phyloP scores from a whole-genome alignment of 2,797 vertebrate genomes.

The Otolemur crassicaudatus region DNA sequence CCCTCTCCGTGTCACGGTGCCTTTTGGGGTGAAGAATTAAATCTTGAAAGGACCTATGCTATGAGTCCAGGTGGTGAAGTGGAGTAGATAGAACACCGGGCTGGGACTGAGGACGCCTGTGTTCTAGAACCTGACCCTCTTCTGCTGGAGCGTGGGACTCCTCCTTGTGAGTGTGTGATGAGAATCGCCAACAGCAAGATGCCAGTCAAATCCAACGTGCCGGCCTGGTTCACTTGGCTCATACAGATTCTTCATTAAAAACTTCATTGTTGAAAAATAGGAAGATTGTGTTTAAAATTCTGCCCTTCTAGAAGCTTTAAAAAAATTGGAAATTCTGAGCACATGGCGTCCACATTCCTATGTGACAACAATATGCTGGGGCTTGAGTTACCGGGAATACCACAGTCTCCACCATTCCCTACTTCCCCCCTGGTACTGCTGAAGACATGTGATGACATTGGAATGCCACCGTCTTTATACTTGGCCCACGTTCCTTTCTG shows the following conservation, averaged over 20 bases:
- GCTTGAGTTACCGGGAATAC: neutral
- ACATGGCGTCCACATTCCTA: neutral
- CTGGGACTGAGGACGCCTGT: neutral
- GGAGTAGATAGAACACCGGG: fast-evolving
- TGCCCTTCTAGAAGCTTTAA: neutral
- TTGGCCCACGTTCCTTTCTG: fast-evolving
- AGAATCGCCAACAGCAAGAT: neutral
- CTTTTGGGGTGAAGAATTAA: too few species aligned
- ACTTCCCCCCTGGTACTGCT: fast-evolving
- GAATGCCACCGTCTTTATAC: neutral
- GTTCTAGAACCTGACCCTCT: neutral
- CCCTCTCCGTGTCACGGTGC: fast-evolving
- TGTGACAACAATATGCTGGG: neutral
- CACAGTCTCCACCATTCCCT: neutral
- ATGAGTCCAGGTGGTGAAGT: fast-evolving
- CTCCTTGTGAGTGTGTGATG: fast-evolving
- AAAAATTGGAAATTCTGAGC: neutral
- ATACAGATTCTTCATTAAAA: neutral
- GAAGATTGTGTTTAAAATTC: neutral
- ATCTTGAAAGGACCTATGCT: neutral
- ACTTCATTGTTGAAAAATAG: neutral
- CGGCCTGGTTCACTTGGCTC: neutral
- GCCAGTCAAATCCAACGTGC: neutral
- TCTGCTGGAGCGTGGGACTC: fast-evolving
- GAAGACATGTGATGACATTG: fast-evolving